Evolutionary conservation across 1,140 invertebrate genomes (phyloP).

Genomic region (Pseudomyrmex dendroicus): DNA sequence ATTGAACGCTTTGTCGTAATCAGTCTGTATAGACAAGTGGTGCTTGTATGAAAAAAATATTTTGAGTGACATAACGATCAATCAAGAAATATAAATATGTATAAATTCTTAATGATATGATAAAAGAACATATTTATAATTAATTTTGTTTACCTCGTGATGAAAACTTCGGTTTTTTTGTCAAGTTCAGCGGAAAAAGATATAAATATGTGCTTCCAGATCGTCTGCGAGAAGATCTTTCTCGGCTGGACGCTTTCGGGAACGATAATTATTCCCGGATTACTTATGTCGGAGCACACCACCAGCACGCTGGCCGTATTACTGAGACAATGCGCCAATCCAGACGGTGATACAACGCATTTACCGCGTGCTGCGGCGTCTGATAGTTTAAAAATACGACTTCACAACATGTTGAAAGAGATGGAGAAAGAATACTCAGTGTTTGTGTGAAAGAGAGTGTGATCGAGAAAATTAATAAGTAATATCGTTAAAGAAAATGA

Average conservation of each 20-base stretch:
- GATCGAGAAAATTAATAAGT: neutral
- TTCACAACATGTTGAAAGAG: conserved; percentile 85
- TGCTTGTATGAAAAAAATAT: no score
- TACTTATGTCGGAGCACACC: conserved; percentile 86
- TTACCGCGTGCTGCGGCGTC: conserved; percentile 82
- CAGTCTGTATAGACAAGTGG: no score
- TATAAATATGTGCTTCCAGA: conserved; percentile 77
- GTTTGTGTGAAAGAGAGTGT: conserved; percentile 20
- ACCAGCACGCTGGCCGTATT: conserved; percentile 85
- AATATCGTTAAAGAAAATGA: neutral
- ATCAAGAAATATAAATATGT: neutral
- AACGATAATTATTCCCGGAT: conserved; percentile 86
- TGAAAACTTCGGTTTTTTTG: neutral
- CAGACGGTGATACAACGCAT: conserved; percentile 78
- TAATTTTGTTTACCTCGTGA: neutral
- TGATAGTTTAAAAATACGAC: conserved; percentile 82
- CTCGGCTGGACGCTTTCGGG: conserved; percentile 87
- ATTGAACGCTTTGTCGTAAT: no score
- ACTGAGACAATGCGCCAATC: conserved; percentile 86
- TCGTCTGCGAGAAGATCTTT: conserved; percentile 88
- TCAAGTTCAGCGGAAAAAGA: neutral
- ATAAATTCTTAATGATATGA: neutral
- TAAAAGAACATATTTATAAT: conserved; percentile 7
- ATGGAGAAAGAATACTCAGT: conserved; percentile 78
- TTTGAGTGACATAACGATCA: no score